These are phyloP conservation scores for Syrphus vitripennis DNA, from an alignment of 2,888 invertebrate species.

Conservation along the genomic window DNA sequence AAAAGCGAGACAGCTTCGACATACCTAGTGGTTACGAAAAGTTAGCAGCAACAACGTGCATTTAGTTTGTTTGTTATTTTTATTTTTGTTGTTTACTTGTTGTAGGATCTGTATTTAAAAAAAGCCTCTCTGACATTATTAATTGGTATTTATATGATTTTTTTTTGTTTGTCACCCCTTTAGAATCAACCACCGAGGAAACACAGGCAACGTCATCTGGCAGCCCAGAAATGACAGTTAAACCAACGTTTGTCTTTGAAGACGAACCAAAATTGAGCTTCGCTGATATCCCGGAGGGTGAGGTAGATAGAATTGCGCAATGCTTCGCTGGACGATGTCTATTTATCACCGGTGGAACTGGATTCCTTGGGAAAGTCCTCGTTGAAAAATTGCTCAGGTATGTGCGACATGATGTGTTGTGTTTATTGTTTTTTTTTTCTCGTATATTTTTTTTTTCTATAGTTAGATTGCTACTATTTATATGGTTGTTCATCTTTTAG, in stretches of 20 bases:
- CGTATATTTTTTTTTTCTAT: background rate
- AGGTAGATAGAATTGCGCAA: slow-evolving; percentile 79
- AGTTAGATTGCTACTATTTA: slow-evolving; percentile 51
- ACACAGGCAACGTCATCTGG: background rate
- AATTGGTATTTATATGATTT: background rate
- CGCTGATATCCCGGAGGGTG: slow-evolving; percentile 75
- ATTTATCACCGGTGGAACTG: slow-evolving; percentile 81
- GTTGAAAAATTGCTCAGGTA: slow-evolving; percentile 81
- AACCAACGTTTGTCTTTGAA: slow-evolving; percentile 77
- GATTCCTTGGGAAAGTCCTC: slow-evolving; percentile 81
- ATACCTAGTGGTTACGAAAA: slow-evolving; percentile 13
- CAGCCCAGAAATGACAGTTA: slow-evolving; percentile 74
- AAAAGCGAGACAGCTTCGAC: slow-evolving; percentile 14
- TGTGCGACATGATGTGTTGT: slow-evolving; percentile 54
- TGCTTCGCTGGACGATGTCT: slow-evolving; percentile 78
- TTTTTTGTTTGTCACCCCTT: slow-evolving; percentile 19
- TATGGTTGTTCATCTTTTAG: slow-evolving; percentile 85
- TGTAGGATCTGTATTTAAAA: background rate
- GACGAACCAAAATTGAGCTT: slow-evolving; percentile 74
- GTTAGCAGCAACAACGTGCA: slow-evolving; percentile 1
- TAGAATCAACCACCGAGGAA: slow-evolving; percentile 19
- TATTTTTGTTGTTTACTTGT: background rate
- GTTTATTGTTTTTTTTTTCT: background rate
- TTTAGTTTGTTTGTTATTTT: background rate
- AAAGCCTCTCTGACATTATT: background rate